Percentiles rank a stretch among this genome's conserved stretches.
phyloP scores from a whole-genome alignment of 2,797 vertebrate species.

The Somateria mollissima region DNA sequence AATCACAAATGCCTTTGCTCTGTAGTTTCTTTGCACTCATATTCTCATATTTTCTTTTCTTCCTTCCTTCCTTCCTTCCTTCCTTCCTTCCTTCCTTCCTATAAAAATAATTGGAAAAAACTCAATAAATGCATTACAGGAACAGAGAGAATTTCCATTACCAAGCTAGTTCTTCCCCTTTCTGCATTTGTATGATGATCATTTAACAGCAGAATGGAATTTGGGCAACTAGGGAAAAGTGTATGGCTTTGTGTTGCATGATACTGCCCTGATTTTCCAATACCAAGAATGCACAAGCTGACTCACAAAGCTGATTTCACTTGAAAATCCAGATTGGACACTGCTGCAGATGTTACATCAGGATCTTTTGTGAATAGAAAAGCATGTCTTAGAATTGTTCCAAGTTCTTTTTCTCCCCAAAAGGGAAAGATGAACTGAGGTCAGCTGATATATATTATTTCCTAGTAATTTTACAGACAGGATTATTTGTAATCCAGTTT shows the following conservation, averaged over 20 bases:
- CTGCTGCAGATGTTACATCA: background rate
- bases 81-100: background rate
- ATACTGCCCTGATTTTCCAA: slow-evolving; percentile 1
- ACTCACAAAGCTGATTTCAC: slow-evolving; percentile 7
- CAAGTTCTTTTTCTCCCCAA: slow-evolving; percentile 15
- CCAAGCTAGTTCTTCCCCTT: background rate
- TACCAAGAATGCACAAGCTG: background rate
- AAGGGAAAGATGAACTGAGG: slow-evolving; percentile 30
- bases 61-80: background rate
- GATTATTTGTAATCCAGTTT: slow-evolving; percentile 66
- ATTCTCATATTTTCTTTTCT: background rate
- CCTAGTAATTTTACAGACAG: slow-evolving; percentile 48
- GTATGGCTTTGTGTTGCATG: background rate
- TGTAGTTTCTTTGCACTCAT: slow-evolving; percentile 28
- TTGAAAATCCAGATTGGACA: slow-evolving; percentile 24
- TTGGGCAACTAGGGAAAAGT: slow-evolving; percentile 30
- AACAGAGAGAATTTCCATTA: slow-evolving; percentile 39
- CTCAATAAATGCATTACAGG: slow-evolving; percentile 49
- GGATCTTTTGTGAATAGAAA: slow-evolving; percentile 33
- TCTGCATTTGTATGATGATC: slow-evolving; percentile 16
- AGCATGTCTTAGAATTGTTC: slow-evolving; percentile 1
- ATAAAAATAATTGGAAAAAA: slow-evolving; percentile 46
- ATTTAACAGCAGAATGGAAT: slow-evolving; percentile 38
- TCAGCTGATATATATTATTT: background rate
- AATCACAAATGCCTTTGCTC: slow-evolving; percentile 29